Evolutionary conservation across 2,888 invertebrate genomes (phyloP), one percentile per base, ranked within the genome.

Genomic region (Palloptera scutellata): DNA sequence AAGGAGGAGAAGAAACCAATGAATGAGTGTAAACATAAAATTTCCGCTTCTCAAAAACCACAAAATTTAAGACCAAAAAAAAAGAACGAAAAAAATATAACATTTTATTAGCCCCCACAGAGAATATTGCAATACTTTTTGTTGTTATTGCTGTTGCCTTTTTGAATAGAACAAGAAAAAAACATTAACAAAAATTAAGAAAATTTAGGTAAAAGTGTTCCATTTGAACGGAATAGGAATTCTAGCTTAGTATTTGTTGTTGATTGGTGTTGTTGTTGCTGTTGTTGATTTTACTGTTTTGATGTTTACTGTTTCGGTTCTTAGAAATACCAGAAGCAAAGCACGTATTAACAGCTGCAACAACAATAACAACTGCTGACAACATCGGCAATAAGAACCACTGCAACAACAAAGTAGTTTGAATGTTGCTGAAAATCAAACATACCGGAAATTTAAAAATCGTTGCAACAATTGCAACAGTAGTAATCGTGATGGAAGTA

Each of bases 391-490:
- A 42, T 10, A 30, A 30, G 30, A 30, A 30, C 53, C 13, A 9
- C 53, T 15, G 19, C 60, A 61, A 20, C 60, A 51, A 48, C 53
- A 53, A 53, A n/a, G 11, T 15, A 19, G 30, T 9, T 57, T n/a
- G 45, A 48, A 30, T 12, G 5, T 11, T 13, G 41, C 15, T 15
- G 8, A 6, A 15, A 48, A 43, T 12, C 40, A 60, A 60, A 53
- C 64, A 20, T 64, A 64, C 58, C 64, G 58, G 64, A 58, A 51
- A 64, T 58, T 64, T 57, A 52, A 20, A 45, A 55, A n/a, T 41
- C 45, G n/a, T 15, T 43, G 41, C 52, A 42, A 13, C 5, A 12
- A n/a, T 10, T n/a, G 1, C 53, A 15, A 15, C 53, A 5, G 48
- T 48, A 9, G 11, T 17, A 53, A 53, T 5, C 8, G 17, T 19